Conservation (phyloP, 2,113 vertebrate genomes). For the Scophthalmus maximus region DNA sequence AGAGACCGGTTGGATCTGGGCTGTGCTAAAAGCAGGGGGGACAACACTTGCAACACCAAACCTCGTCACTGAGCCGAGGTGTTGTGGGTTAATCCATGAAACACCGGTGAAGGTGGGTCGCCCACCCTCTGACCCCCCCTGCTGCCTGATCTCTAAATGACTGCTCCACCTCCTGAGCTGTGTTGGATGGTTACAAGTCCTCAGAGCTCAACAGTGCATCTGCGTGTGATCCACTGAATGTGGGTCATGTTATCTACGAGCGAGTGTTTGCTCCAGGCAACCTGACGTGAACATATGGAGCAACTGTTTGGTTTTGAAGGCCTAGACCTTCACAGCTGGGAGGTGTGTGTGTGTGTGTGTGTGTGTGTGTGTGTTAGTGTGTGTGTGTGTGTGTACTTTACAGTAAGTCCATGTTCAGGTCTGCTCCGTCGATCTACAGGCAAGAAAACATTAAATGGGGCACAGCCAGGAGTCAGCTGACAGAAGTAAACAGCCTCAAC, state of each 20-base stretch:
- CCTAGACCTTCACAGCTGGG: not conserved
- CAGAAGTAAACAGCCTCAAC: slow-evolving; percentile 26
- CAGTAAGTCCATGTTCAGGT: not conserved
- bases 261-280: slow-evolving; percentile 20
- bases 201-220: not conserved
- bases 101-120: not conserved
- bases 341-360: not conserved
- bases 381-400: not conserved
- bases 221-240: slow-evolving; percentile 5
- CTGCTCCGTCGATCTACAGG: slow-evolving; percentile 2
- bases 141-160: no score
- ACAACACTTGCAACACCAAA: no score
- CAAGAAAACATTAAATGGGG: slow-evolving; percentile 22
- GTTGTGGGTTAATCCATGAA: not conserved
- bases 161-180: not conserved
- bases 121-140: no score
- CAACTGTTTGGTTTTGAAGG: not conserved
- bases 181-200: not conserved
- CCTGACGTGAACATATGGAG: not conserved
- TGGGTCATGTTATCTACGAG: slow-evolving; percentile 33
- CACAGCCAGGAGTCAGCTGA: slow-evolving; percentile 16
- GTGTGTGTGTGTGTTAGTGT: not conserved
- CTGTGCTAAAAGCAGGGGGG: no score
- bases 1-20: no score
- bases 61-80: no score